Conservation (phyloP, 1,140 invertebrate species). For the Drosophila fuyamai region DNA sequence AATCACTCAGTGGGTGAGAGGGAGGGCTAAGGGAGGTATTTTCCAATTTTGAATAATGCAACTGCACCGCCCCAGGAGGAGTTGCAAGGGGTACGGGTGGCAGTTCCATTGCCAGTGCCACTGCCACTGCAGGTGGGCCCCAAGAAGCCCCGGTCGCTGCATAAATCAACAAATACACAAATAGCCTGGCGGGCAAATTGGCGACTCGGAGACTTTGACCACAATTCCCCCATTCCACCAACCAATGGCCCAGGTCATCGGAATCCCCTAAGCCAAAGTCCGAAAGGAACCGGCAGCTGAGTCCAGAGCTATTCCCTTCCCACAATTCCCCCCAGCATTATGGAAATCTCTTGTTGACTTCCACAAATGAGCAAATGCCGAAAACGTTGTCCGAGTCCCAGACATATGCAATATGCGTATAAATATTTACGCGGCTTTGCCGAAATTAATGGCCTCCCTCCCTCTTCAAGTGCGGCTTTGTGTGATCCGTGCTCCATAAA, state of each 20-base stretch:
- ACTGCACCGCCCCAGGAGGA: slow-evolving; percentile 36
- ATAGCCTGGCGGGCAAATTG: slow-evolving; percentile 50
- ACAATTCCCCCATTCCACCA: slow-evolving; percentile 5
- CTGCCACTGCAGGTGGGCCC: slow-evolving; percentile 34
- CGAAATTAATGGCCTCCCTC: slow-evolving; percentile 65
- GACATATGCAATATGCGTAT: slow-evolving; percentile 72
- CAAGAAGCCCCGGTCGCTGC: slow-evolving; percentile 44
- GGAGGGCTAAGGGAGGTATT: slow-evolving; percentile 11
- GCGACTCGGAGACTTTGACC: slow-evolving; percentile 54
- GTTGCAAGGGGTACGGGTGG: neutral
- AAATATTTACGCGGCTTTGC: slow-evolving; percentile 75
- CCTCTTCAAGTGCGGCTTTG: neutral
- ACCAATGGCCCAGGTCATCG: neutral
- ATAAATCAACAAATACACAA: slow-evolving; percentile 58
- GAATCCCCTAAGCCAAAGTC: slow-evolving; percentile 13
- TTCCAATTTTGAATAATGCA: slow-evolving; percentile 75
- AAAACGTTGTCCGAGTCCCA: slow-evolving; percentile 43
- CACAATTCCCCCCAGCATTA: slow-evolving; percentile 41
- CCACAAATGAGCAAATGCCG: slow-evolving; percentile 78
- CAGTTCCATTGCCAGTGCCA: too few species aligned
- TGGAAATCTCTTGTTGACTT: slow-evolving; percentile 79
- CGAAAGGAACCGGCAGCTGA: slow-evolving; percentile 33
- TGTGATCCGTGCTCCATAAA: slow-evolving; percentile 39
- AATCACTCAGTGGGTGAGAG: slow-evolving; percentile 57
- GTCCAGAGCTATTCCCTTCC: slow-evolving; percentile 26